Conservation (phyloP, 2,888 invertebrate species). For the Xestia sexstrigata region DNA sequence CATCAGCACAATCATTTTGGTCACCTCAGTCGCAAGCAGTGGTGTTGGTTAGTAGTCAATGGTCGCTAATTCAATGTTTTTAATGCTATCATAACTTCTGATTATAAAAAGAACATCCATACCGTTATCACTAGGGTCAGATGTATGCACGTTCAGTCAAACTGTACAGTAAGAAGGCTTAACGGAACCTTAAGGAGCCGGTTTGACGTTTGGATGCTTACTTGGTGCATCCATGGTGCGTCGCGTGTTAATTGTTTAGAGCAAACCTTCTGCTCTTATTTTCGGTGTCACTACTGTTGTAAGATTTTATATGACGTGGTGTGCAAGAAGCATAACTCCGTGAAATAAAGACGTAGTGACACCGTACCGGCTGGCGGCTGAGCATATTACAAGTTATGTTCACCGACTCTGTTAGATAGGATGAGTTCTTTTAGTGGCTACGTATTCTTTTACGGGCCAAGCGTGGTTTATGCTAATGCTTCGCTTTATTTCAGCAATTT, state of each 20-base stretch:
- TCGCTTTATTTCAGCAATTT: slow-evolving; percentile 31
- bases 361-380: slow-evolving; percentile 12
- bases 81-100: background rate
- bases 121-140: background rate
- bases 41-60: background rate
- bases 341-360: slow-evolving; percentile 57
- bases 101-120: background rate
- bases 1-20: background rate
- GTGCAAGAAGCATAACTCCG: slow-evolving; percentile 60
- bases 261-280: slow-evolving; percentile 13
- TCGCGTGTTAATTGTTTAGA: background rate
- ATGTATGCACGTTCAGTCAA: background rate
- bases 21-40: background rate
- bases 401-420: slow-evolving; percentile 14
- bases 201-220: background rate
- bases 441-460: slow-evolving; percentile 20
- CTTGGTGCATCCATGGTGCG: too few relatives aligned
- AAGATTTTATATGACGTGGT: slow-evolving; percentile 48
- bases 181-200: background rate
- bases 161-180: background rate
- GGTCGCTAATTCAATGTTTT: background rate
- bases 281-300: slow-evolving; percentile 8
- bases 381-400: slow-evolving; percentile 48
- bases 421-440: slow-evolving; percentile 39
- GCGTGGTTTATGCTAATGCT: slow-evolving; percentile 23